phyloP scores from a whole-genome alignment of 2,888 invertebrate genomes.

The Monopis laevigella region DNA sequence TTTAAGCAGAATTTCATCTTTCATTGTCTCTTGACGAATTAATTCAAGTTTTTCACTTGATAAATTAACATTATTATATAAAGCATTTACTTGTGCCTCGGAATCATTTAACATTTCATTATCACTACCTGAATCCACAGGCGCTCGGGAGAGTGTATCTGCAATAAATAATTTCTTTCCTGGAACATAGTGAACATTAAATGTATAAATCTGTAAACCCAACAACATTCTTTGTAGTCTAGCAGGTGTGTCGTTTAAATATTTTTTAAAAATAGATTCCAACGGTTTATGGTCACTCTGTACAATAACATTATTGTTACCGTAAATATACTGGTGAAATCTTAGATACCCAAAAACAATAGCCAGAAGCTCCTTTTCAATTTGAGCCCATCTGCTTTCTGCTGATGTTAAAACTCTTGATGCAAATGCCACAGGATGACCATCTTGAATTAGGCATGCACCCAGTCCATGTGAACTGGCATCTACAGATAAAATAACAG shows the following conservation, averaged over 20 bases:
- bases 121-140: slow-evolving; percentile 13
- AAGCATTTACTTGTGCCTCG: background rate
- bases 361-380: slow-evolving; percentile 21
- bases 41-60: background rate
- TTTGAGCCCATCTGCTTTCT: slow-evolving; percentile 17
- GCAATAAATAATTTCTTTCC: slow-evolving; percentile 26
- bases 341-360: slow-evolving; percentile 17
- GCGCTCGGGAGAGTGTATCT: slow-evolving; percentile 26
- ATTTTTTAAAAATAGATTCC: slow-evolving; percentile 25
- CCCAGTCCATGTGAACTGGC: slow-evolving; percentile 15
- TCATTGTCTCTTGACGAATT: background rate
- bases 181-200: slow-evolving; percentile 23
- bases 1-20: background rate
- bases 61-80: background rate
- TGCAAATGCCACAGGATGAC: slow-evolving; percentile 15
- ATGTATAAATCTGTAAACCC: slow-evolving; percentile 23
- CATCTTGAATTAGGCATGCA: slow-evolving; percentile 14
- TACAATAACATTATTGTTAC: slow-evolving; percentile 21
- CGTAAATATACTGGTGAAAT: slow-evolving; percentile 21
- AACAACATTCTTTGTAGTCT: slow-evolving; percentile 26
- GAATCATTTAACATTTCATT: slow-evolving; percentile 8
- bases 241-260: slow-evolving; percentile 20
- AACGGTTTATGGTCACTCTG: slow-evolving; percentile 29
- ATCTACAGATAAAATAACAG: slow-evolving; percentile 16
- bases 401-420: slow-evolving; percentile 17